Evolutionary conservation across 2,888 invertebrate genomes (phyloP), one percentile per base, ranked within the genome.

Genomic region (Lithophane semibrunnea): DNA sequence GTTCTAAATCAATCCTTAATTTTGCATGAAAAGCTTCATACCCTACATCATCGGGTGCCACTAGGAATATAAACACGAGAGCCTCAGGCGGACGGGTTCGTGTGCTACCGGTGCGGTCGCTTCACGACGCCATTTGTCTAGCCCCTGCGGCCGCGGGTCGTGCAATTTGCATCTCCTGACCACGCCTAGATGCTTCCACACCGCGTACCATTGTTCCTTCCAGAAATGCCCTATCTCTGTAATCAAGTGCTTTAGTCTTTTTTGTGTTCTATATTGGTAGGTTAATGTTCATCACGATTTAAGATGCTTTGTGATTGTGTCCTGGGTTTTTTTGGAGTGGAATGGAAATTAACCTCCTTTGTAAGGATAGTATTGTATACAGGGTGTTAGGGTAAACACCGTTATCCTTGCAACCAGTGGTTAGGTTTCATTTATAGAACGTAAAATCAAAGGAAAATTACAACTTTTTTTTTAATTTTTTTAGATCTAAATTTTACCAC

Each of bases 71-170:
- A 84, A 86, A 86, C 89, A 88, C 67, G 79, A 77, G 65, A 10
- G 87, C 91, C 90, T 73, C 73, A 75, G 91, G 91, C 91, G 77
- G 88, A 85, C 85, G 70, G 73, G 91, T 89, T 92, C 95, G 95
- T 95, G 95, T 90, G 95, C 96, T 96, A 96, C 96, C 93, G 96
- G 95, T 94, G 95, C 92, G 96, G 95, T 94, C 95, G 93, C 82
- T 91, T 91, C 96, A 96, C 95, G 96, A 95, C 90, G 92, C 94
- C 93, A 95, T 95, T 95, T 94, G 95, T 95, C 95, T 94, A 93
- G 86, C 88, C 94, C 96, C 94, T 82, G 88, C 81, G 94, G 95
- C 92, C 90, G 85, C 90, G 89, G 90, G 66, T 88, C 91, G 89
- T 91, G 94, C 95, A 95, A 96, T 96, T 96, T 96, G 95, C 95